Conservation (phyloP, 2,797 vertebrate genomes). For the Poeciliopsis gracilis region DNA sequence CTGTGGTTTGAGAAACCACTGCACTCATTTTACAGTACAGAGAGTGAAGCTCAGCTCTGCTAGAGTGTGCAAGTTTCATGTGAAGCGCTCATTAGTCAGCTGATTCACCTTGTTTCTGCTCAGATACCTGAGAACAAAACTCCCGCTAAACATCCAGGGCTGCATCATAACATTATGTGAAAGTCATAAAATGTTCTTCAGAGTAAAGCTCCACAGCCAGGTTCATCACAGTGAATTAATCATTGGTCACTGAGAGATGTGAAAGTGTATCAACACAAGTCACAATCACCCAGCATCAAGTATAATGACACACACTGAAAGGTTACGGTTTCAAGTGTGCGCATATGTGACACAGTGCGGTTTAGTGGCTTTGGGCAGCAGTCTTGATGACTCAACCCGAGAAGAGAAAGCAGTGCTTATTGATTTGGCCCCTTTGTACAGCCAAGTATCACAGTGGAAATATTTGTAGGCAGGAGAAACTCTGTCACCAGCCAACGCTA, state of each 20-base stretch:
- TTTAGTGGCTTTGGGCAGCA: conserved; percentile 74
- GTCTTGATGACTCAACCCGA: conserved; percentile 71
- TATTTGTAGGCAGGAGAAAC: conserved; percentile 53
- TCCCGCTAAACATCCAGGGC: background rate
- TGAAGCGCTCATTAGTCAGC: conserved; percentile 33
- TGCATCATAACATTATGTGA: background rate
- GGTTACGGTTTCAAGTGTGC: conserved; percentile 70
- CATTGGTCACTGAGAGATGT: conserved; percentile 26
- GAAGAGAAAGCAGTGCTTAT: conserved; percentile 72
- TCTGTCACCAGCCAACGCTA: conserved; percentile 8
- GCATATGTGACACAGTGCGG: conserved; percentile 72
- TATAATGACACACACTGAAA: conserved; percentile 60
- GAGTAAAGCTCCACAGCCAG: background rate
- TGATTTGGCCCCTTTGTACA: conserved; percentile 43
- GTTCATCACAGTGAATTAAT: background rate
- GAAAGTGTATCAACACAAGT: conserved; percentile 27
- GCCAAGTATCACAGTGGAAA: conserved; percentile 68
- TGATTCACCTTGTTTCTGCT: conserved; percentile 15
- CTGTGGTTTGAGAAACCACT: conserved; percentile 49
- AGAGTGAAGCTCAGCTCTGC: conserved; percentile 9
- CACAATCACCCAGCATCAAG: conserved; percentile 16
- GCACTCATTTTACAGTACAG: conserved; percentile 33
- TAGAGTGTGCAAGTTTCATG: conserved; percentile 24
- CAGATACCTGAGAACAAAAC: background rate
- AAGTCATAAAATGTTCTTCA: background rate